Evolutionary conservation across 2,888 invertebrate species (phyloP).

Genomic region (Cheilosia scutellata): DNA sequence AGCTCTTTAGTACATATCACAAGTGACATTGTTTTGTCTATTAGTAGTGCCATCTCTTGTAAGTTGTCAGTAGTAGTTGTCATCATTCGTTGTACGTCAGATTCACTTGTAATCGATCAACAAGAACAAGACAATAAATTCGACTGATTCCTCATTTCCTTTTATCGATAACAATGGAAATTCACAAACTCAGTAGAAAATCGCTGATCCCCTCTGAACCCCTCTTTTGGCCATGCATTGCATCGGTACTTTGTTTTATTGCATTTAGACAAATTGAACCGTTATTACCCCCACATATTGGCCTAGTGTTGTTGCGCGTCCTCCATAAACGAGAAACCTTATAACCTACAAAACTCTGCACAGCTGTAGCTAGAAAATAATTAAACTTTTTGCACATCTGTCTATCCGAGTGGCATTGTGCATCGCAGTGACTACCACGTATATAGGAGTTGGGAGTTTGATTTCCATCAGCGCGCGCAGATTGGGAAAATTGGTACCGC

Average conservation of each 20-base stretch:
- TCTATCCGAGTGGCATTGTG: constrained; percentile 52
- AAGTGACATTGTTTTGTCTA: not conserved
- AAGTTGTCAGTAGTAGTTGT: not conserved
- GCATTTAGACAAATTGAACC: constrained; percentile 72
- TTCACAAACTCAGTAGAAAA: constrained; percentile 4
- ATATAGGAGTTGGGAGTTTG: not conserved
- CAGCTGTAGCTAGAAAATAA: constrained; percentile 64
- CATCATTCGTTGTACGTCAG: not conserved
- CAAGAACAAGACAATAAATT: constrained; percentile 54
- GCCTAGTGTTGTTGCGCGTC: constrained; percentile 31
- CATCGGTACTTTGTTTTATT: constrained; percentile 45
- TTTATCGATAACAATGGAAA: constrained; percentile 64
- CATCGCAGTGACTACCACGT: not conserved
- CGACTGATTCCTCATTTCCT: constrained; percentile 55
- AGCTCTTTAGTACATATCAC: not conserved
- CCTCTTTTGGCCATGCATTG: not conserved
- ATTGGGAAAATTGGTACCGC: constrained; percentile 69
- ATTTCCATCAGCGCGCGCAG: constrained; percentile 39
- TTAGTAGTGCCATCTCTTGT: not conserved
- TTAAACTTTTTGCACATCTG: constrained; percentile 70
- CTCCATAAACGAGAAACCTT: constrained; percentile 60
- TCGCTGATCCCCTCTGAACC: not conserved
- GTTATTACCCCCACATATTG: constrained; percentile 55
- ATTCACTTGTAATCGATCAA: constrained; percentile 48
- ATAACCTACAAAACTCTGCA: constrained; percentile 68